Evolutionary conservation across 2,797 vertebrate species (phyloP).

Genomic region (Smutsia temminckii): DNA sequence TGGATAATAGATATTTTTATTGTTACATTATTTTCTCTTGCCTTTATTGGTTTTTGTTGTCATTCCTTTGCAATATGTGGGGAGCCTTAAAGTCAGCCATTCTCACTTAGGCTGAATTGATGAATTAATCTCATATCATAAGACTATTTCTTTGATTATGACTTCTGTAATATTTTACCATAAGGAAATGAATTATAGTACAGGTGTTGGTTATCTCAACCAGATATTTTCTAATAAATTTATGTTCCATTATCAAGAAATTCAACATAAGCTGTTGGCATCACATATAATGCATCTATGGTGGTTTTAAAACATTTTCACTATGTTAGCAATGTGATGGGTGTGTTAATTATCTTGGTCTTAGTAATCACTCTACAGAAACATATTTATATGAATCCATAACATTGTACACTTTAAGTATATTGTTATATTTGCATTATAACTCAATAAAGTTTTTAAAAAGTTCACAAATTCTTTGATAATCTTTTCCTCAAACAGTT

Average conservation of each 20-base stretch:
- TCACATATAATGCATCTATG: not conserved
- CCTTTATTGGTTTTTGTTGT: not conserved
- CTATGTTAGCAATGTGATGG: not conserved
- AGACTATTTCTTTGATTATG: not conserved
- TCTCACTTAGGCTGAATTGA: not conserved
- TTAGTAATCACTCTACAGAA: not conserved
- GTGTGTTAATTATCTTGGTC: not conserved
- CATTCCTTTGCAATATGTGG: not conserved
- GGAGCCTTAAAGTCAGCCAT: not conserved
- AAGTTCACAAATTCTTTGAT: not conserved
- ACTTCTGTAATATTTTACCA: not conserved
- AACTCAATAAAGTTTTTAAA: not conserved
- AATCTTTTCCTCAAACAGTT: not conserved
- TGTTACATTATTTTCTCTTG: not conserved
- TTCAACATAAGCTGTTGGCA: not conserved
- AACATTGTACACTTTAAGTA: not conserved
- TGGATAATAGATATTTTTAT: not conserved
- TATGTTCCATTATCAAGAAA: not conserved
- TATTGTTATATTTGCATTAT: not conserved
- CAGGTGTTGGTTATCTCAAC: not conserved
- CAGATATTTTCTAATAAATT: not conserved
- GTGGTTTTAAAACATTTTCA: not conserved
- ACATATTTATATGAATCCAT: not conserved
- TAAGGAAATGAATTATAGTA: not conserved
- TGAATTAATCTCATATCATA: not conserved